phyloP scores from a whole-genome alignment of 2,113 vertebrate species.

The Pavo muticus region DNA sequence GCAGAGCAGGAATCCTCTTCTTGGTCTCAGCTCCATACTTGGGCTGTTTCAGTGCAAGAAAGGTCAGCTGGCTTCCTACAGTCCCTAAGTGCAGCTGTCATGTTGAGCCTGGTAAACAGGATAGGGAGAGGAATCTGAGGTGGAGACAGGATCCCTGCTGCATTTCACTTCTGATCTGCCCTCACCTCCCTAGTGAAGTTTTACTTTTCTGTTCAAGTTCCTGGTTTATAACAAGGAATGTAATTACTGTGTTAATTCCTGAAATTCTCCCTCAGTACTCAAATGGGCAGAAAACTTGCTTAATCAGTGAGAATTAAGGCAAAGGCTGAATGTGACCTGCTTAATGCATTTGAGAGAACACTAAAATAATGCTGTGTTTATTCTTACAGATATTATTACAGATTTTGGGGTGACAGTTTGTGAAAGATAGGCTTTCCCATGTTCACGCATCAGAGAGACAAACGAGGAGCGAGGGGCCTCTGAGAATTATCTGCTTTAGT shows the following conservation, averaged over 20 bases:
- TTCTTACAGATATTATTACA: background rate
- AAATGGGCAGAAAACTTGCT: background rate
- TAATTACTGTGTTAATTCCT: background rate
- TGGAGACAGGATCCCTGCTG: background rate
- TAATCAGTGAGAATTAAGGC: background rate
- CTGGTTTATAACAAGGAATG: background rate
- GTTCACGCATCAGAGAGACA: background rate
- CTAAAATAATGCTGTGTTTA: background rate
- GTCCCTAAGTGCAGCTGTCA: background rate
- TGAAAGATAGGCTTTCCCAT: background rate
- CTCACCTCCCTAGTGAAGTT: background rate
- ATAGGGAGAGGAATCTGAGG: background rate
- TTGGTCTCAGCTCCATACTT: fast-evolving
- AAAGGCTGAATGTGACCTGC: background rate
- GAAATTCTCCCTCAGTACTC: background rate
- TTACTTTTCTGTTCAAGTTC: background rate
- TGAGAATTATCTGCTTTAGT: background rate
- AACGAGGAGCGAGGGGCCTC: background rate
- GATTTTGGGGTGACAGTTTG: background rate
- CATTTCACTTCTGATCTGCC: background rate
- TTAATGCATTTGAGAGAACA: background rate
- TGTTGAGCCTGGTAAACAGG: background rate
- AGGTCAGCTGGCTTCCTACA: fast-evolving
- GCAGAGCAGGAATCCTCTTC: background rate
- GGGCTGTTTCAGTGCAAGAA: background rate